phyloP scores from a whole-genome alignment of 2,797 vertebrate species.

The Parauchenoglanis ngamensis region DNA sequence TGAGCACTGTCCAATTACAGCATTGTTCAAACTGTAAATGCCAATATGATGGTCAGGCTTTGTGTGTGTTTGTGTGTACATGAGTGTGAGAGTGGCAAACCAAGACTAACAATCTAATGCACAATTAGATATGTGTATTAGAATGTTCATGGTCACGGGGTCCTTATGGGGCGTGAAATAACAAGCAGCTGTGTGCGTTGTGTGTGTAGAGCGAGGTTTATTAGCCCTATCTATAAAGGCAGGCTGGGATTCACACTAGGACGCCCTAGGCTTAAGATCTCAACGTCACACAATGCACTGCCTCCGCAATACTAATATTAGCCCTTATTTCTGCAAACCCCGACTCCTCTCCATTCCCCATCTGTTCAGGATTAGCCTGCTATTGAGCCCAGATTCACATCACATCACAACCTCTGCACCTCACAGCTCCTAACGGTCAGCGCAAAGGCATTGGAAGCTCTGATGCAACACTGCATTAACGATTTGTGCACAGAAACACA shows the following conservation, averaged over 20 bases:
- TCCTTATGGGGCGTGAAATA: constrained; percentile 80
- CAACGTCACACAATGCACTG: constrained; percentile 72
- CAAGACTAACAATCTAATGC: constrained; percentile 59
- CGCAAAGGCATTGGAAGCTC: constrained; percentile 43
- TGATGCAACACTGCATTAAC: constrained; percentile 30
- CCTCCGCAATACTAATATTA: constrained; percentile 78
- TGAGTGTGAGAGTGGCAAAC: constrained; percentile 26
- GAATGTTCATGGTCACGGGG: constrained; percentile 73
- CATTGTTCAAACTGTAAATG: constrained; percentile 35
- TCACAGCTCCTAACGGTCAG: constrained; percentile 43
- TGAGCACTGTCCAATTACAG: constrained; percentile 13
- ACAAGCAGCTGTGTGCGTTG: constrained; percentile 75
- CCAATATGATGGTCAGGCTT: constrained; percentile 22
- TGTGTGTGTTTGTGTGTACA: constrained; percentile 44
- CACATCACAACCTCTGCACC: constrained; percentile 60
- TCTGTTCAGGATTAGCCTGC: constrained; percentile 49
- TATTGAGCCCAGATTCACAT: constrained; percentile 61
- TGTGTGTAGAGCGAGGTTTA: constrained; percentile 72
- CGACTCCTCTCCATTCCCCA: constrained; percentile 46
- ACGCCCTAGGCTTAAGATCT: constrained; percentile 77
- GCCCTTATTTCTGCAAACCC: constrained; percentile 70
- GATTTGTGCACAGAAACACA: constrained; percentile 17
- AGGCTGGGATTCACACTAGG: constrained; percentile 74
- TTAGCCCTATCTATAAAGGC: constrained; percentile 79
- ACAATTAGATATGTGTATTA: constrained; percentile 80